Percentiles rank a stretch among this genome's conserved stretches.
phyloP scores from a whole-genome alignment of 1,140 invertebrate genomes.

The Arctopsyche grandis region DNA sequence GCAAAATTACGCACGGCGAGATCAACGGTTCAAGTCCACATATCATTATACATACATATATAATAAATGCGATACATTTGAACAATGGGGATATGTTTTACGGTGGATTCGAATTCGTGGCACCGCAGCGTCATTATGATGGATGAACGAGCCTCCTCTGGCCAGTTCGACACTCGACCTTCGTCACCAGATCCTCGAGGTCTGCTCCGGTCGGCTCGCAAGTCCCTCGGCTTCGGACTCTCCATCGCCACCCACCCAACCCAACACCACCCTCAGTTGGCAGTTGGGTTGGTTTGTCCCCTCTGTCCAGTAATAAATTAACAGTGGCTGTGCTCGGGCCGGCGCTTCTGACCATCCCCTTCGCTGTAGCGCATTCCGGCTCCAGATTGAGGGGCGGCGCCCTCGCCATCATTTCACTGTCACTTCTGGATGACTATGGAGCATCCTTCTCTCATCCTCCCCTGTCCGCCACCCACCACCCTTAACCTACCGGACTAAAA shows the following conservation, averaged over 20 bases:
- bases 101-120: neutral
- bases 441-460: neutral
- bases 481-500: neutral
- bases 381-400: slow-evolving; percentile 52
- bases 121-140: slow-evolving; percentile 6
- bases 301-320: slow-evolving; percentile 51
- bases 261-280: slow-evolving; percentile 26
- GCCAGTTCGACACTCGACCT: slow-evolving; percentile 36
- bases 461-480: neutral
- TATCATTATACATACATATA: too few species aligned
- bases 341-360: slow-evolving; percentile 53
- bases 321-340: slow-evolving; percentile 49
- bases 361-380: slow-evolving; percentile 53
- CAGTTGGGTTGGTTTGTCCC: slow-evolving; percentile 36
- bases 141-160: neutral
- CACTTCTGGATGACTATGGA: slow-evolving; percentile 54
- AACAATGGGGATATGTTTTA: too few species aligned
- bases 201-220: slow-evolving; percentile 1
- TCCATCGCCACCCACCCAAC: slow-evolving; percentile 33
- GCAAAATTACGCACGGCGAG: too few species aligned
- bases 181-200: slow-evolving; percentile 40
- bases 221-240: slow-evolving; percentile 1
- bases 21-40: too few species aligned
- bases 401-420: slow-evolving; percentile 54
- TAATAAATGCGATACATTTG: too few species aligned